Conservation (phyloP, 2,113 vertebrate genomes). For the Corydoras maculifer region DNA sequence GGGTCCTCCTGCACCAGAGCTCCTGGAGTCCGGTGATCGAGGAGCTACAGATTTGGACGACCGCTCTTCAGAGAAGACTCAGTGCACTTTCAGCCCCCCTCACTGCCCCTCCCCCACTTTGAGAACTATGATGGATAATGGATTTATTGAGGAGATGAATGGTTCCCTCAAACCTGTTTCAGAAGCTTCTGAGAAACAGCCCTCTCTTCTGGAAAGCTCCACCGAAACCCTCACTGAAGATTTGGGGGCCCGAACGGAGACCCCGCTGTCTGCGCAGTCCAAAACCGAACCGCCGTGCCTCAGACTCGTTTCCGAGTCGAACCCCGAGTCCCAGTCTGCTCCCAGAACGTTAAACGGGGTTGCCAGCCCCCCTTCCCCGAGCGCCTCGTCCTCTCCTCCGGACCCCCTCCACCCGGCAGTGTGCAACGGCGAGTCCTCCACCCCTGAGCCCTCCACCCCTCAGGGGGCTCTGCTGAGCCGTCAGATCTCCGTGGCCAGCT, state of each 20-base stretch:
- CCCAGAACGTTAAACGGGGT: constrained; percentile 72
- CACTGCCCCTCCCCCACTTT: constrained; percentile 28
- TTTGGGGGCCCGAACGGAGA: constrained; percentile 58
- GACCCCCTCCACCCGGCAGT: constrained; percentile 35
- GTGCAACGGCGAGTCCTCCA: constrained; percentile 69
- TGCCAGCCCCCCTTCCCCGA: constrained; percentile 61
- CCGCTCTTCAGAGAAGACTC: constrained; percentile 25
- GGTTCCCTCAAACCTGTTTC: constrained; percentile 33
- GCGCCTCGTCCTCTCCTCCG: constrained; percentile 73
- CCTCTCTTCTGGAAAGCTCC: constrained; percentile 73
- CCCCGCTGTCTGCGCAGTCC: constrained; percentile 9
- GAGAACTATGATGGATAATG: constrained; percentile 56
- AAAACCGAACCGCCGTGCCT: constrained; percentile 43
- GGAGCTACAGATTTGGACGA: constrained; percentile 36
- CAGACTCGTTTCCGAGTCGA: constrained; percentile 47
- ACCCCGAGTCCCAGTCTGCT: constrained; percentile 51
- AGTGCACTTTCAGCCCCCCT: constrained; percentile 1
- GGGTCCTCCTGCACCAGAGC: constrained; percentile 18
- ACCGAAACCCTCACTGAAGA: constrained; percentile 79
- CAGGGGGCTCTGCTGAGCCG: constrained; percentile 71
- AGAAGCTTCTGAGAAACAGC: constrained; percentile 56
- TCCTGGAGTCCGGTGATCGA: constrained; percentile 20
- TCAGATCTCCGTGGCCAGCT: constrained; percentile 75
- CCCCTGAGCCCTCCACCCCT: constrained; percentile 50
- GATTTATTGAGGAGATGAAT: constrained; percentile 11